Conservation (phyloP, 2,888 invertebrate species). For the Standfussiana lucernea region DNA sequence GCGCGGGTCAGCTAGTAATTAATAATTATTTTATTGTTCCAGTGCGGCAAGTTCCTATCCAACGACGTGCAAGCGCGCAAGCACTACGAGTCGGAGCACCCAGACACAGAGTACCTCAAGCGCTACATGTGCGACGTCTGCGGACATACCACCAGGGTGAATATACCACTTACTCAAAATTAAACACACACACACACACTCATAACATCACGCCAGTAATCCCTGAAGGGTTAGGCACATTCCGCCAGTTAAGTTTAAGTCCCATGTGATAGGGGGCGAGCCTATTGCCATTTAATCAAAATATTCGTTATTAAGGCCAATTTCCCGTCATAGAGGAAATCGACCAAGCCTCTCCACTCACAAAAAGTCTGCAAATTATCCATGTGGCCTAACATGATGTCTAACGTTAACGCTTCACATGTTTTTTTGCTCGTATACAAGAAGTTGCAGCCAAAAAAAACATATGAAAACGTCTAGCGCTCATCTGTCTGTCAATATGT, state of each 20-base stretch:
- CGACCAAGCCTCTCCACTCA: neutral
- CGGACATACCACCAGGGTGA: constrained; percentile 86
- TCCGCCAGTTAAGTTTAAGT: no score
- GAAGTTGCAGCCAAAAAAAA: neutral
- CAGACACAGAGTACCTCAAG: constrained; percentile 85
- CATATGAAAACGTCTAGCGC: neutral
- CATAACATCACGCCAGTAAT: no score
- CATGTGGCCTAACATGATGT: neutral
- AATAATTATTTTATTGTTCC: constrained; percentile 25
- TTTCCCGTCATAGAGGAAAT: neutral
- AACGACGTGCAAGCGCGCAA: constrained; percentile 85
- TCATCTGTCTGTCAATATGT: neutral
- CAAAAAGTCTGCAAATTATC: neutral
- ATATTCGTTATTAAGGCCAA: no score
- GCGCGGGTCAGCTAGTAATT: no score
- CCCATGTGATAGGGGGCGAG: no score
- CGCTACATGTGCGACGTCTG: constrained; percentile 89
- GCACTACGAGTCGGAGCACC: constrained; percentile 86
- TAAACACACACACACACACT: no score
- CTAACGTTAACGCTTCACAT: no score
- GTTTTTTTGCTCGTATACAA: no score
- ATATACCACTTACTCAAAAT: neutral
- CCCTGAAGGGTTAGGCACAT: no score
- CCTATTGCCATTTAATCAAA: no score
- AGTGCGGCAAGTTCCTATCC: constrained; percentile 81